These are phyloP conservation scores for Archivesica marissinica DNA, from an alignment of 1,140 invertebrate species.

Conservation along the genomic window DNA sequence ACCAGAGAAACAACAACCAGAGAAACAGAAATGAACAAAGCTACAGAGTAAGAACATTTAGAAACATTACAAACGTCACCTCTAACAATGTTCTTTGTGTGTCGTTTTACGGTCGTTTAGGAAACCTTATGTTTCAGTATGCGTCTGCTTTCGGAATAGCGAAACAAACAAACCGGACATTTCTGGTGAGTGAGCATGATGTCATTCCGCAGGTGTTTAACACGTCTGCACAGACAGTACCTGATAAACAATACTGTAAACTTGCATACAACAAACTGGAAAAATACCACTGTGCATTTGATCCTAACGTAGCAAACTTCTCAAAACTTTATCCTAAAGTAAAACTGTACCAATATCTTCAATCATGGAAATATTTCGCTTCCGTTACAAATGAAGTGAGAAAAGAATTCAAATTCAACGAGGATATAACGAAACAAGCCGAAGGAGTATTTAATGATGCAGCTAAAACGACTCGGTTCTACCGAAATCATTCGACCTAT, in stretches of 20 bases:
- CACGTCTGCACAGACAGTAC: constrained; percentile 20
- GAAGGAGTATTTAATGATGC: constrained; percentile 9
- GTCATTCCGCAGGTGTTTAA: constrained; percentile 48
- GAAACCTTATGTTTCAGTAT: constrained; percentile 76
- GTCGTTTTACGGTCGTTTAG: constrained; percentile 67
- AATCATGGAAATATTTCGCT: constrained; percentile 76
- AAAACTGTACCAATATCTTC: constrained; percentile 65
- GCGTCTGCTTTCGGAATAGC: constrained; percentile 69
- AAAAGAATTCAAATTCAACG: constrained; percentile 67
- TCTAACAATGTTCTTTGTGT: constrained; percentile 48
- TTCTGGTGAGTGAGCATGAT: constrained; percentile 48
- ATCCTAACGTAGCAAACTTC: constrained; percentile 59
- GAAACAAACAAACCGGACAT: constrained; percentile 51
- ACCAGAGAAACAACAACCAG: not conserved
- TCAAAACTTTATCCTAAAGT: constrained; percentile 43
- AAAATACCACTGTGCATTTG: constrained; percentile 62
- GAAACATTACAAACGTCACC: no score
- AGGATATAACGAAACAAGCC: constrained; percentile 48
- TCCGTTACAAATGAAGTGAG: constrained; percentile 57
- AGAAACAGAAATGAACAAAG: not conserved
- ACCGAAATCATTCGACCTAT: constrained; percentile 38
- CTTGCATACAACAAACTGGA: constrained; percentile 21
- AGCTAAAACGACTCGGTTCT: constrained; percentile 23
- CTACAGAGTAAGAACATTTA: no score
- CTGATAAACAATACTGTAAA: not conserved